Base-by-base conservation (phyloP, 2,888 invertebrate species). In the Pediacus dermestoides region DNA sequence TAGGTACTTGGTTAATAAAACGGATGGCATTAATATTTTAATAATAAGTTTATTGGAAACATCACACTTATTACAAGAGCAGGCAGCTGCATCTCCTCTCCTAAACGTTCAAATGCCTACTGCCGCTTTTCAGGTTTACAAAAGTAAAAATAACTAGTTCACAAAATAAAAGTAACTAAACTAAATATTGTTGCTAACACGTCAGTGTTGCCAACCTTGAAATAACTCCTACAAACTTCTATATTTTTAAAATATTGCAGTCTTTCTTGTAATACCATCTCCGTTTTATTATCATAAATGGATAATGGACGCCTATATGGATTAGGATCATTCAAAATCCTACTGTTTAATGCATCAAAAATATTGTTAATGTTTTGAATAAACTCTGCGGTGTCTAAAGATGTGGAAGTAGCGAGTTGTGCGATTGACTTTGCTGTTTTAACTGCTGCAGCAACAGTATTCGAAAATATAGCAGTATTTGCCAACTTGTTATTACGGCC, bases 271-370 rank as follows among this genome's bases (percentile, higher is more conserved):
- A 28, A 28, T 28, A 28, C 7, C 12, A 14, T 11, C 6, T 14
- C 3, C 13, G 11, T 28, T 7, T 3, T 14, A 4, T 28, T 33
- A 8, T 41, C 33, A 15, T 25, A 44, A 26, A 38, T 30, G 10
- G 47, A 47, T 15, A 44, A 18, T 9, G 44, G 38, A 13, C 33
- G 21, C 21, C 23, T 44, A 26, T 33, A 14, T 21, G 36, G 37
- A 23, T 44, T 38, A 3, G 42, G 27, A 7, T 44, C 40, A 23
- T 15, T 4, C 22, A 44, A 14, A 9, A 18, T 30, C 31, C 44
- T 47, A 18, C n/a, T n/a, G n/a, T 47, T 47, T 14, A 46, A 37
- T 9, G 30, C 33, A 16, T 48, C 45, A 36, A 43, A 50, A 36
- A 39, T 40, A 6, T 41, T 31, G 16, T 50, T 40, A 16, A 48